Base-by-base conservation (phyloP, 1,140 invertebrate species). In the Drosophila asahinai region DNA sequence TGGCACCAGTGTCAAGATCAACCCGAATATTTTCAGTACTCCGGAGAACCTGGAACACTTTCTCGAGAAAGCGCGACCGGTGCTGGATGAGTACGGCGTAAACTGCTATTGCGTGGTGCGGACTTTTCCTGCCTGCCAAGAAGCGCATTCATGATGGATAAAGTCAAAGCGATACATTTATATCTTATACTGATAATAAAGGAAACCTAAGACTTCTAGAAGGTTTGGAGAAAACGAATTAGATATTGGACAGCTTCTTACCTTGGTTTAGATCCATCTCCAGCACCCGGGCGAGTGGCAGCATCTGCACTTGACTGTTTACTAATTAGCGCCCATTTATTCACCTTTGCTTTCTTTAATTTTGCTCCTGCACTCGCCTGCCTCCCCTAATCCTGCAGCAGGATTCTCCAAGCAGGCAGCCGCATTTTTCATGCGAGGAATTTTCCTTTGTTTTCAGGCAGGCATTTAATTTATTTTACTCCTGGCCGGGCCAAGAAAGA, bases 391-490 rank as follows among this genome's bases (percentile, higher is more conserved):
- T 47, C 33, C 40, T 25, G 36, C 40, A 33, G 55, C 30, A 17
- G 17, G 36, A 25, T 33, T 19, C 30, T 51, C 14, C 17, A 27
- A 19, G 38, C 19, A 30, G 60, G 52, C 63, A 49, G 51, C 67
- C 67, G 60, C 70, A 75, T 83, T 84, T 80, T 80, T 77, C 61
- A 70, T 70, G 36, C 14, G 5, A 68, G 57, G 73, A 81, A 87
- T 89, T 89, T 89, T 60, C 60, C 62, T 84, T 87, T 87, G 83
- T 89, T 82, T 76, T 59, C 27, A 62, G 62, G 62, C 70, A 78
- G 77, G 81, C 81, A 89, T 87, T 87, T 89, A 70, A 89, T 87
- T 87, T 89, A 87, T 87, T 84, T 86, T 77, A 43, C 59, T 60
- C 60, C 19, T 36, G 55, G 58, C 68, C 51, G 47, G 42, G 70